A percentile compares a stretch with the other conserved stretches of the same genome.
Evolutionary conservation across 2,113 vertebrate genomes (phyloP).

Genomic region (Elgaria multicarinata): DNA sequence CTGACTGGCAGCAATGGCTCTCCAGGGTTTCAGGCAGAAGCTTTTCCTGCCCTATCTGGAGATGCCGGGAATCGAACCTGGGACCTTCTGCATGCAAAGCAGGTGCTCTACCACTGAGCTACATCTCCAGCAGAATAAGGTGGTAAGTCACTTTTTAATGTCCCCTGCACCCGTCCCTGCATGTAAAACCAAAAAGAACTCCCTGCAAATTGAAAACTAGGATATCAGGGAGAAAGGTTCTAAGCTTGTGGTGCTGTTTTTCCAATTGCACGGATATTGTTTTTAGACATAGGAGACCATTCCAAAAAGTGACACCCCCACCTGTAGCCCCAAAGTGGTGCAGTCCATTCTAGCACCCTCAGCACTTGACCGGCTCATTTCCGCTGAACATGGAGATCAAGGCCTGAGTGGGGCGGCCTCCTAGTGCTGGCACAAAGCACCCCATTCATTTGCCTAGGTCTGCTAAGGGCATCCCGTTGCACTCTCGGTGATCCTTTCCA

Average conservation of each 20-base stretch:
- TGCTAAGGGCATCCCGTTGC: neutral
- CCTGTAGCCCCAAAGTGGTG: neutral
- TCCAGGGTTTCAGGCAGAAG: too few relatives aligned
- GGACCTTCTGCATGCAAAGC: too few relatives aligned
- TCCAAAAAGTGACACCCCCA: neutral
- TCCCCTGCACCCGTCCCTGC: neutral
- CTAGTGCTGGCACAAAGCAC: neutral
- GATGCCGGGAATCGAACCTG: too few relatives aligned
- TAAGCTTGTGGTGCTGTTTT: neutral
- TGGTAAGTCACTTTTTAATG: neutral
- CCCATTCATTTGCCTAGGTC: too few relatives aligned
- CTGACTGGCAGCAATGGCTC: too few relatives aligned
- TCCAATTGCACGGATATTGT: neutral
- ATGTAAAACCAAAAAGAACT: neutral
- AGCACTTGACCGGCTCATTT: neutral
- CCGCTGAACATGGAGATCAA: neutral
- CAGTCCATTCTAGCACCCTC: neutral
- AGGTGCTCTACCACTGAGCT: too few relatives aligned
- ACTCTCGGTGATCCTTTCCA: neutral
- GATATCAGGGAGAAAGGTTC: neutral
- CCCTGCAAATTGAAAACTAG: neutral
- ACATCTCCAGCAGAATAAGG: neutral
- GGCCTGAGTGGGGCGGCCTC: neutral
- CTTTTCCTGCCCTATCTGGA: too few relatives aligned
- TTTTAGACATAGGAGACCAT: neutral